Evolutionary conservation across 2,888 invertebrate genomes (phyloP).

Genomic region (Dynastes maya): DNA sequence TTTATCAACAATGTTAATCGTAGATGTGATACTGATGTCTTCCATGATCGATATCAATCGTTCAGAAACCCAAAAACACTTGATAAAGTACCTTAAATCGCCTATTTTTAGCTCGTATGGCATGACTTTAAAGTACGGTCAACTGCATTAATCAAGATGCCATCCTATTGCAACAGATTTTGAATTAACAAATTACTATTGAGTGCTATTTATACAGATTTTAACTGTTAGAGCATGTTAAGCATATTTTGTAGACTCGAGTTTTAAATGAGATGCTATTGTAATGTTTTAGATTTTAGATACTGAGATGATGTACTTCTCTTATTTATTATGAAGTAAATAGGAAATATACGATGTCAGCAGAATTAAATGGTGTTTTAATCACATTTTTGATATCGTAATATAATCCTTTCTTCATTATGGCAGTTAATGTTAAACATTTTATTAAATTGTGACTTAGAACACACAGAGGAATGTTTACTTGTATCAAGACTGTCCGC

Average conservation of each 20-base stretch:
- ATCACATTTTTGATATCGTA: no score
- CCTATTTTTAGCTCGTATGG: not conserved
- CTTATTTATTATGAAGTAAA: not conserved
- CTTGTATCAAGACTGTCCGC: no score
- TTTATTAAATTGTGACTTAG: no score
- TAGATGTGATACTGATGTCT: slow-evolving; percentile 36
- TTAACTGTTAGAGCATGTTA: not conserved
- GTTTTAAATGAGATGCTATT: not conserved
- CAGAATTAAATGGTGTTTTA: no score
- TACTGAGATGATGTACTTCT: not conserved
- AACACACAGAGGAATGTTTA: no score
- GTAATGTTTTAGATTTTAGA: not conserved
- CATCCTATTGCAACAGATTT: not conserved
- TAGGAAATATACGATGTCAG: not conserved
- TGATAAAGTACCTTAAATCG: not conserved
- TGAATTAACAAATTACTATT: not conserved
- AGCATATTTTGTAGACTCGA: not conserved
- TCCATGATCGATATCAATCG: slow-evolving; percentile 24
- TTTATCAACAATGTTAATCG: slow-evolving; percentile 1
- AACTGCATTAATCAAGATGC: not conserved
- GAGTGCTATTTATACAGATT: not conserved
- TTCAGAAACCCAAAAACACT: not conserved
- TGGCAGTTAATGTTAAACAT: no score
- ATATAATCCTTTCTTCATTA: no score
- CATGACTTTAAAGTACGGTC: not conserved